A percentile compares a stretch with the other conserved stretches of the same genome.
Conservation (phyloP, 2,888 invertebrate genomes). For the Amblyjoppa fuscipennis region DNA sequence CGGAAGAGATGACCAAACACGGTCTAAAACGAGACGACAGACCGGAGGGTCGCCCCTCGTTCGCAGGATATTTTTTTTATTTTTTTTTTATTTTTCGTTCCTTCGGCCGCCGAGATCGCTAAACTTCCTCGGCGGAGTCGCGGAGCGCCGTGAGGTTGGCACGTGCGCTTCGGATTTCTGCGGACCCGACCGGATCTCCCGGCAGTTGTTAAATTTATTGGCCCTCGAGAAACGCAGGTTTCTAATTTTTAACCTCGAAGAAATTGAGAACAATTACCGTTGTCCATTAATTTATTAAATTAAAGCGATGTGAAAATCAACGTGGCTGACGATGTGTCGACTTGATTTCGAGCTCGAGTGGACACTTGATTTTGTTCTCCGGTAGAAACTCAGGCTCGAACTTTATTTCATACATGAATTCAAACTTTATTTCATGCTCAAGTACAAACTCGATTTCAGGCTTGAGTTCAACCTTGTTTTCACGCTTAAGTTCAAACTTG, state of each 20-base stretch:
- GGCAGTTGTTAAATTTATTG: background rate
- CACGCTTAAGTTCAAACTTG: no score
- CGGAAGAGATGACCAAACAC: slow-evolving; percentile 56
- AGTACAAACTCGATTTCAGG: no score
- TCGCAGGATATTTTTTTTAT: background rate
- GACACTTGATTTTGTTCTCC: no score
- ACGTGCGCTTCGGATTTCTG: background rate
- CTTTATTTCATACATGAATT: no score
- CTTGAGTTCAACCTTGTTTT: no score
- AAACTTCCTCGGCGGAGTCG: background rate
- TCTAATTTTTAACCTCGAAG: background rate
- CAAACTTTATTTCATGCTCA: no score
- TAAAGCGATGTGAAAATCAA: no score
- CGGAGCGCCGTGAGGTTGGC: background rate
- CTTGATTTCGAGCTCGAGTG: no score
- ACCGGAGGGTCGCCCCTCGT: slow-evolving; percentile 25
- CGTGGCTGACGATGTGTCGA: no score
- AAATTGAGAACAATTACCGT: background rate
- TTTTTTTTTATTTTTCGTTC: slow-evolving; percentile 31
- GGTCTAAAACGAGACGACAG: slow-evolving; percentile 66
- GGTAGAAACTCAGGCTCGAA: no score
- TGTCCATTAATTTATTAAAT: background rate
- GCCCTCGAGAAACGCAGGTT: background rate
- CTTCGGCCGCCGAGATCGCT: slow-evolving; percentile 13
- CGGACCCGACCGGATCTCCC: background rate